A percentile compares a stretch with the other conserved stretches of the same genome.
Conservation (phyloP, 2,113 vertebrate genomes). For the Emydocephalus ijimae region DNA sequence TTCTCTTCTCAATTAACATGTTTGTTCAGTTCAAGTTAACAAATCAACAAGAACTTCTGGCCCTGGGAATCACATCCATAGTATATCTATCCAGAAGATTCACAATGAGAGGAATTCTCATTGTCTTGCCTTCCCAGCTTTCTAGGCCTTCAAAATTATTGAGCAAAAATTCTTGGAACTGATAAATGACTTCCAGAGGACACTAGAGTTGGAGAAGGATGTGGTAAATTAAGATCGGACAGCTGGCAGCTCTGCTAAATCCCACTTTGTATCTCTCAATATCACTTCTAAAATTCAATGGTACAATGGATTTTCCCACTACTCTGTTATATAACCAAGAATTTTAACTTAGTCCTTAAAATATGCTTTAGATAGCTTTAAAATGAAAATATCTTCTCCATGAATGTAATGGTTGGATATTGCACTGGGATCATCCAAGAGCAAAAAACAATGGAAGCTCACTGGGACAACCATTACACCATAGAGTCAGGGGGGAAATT, state of each 20-base stretch:
- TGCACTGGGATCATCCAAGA: not conserved
- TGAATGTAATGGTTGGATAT: not conserved
- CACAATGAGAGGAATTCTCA: not conserved
- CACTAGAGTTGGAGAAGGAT: not conserved
- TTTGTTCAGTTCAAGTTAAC: conserved; percentile 26
- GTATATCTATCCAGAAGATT: not conserved
- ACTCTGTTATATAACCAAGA: not conserved
- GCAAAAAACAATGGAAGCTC: not conserved
- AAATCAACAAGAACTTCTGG: conserved; percentile 20
- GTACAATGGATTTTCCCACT: not conserved
- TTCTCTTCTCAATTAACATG: conserved; percentile 39
- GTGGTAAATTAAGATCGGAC: not conserved
- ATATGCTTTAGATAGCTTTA: not conserved
- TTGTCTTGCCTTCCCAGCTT: not conserved
- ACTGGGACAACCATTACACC: not conserved
- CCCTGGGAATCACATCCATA: not conserved
- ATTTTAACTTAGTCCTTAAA: not conserved
- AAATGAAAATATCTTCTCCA: not conserved
- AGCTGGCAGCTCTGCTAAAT: not conserved
- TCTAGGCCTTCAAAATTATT: not conserved
- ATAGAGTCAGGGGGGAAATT: not conserved
- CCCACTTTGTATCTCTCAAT: not conserved
- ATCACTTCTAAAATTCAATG: not conserved
- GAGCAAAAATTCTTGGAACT: not conserved
- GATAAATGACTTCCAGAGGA: not conserved